These are phyloP conservation scores for Sebastes flavidus DNA, from an alignment of 2,797 vertebrate species.

Conservation along the genomic window DNA sequence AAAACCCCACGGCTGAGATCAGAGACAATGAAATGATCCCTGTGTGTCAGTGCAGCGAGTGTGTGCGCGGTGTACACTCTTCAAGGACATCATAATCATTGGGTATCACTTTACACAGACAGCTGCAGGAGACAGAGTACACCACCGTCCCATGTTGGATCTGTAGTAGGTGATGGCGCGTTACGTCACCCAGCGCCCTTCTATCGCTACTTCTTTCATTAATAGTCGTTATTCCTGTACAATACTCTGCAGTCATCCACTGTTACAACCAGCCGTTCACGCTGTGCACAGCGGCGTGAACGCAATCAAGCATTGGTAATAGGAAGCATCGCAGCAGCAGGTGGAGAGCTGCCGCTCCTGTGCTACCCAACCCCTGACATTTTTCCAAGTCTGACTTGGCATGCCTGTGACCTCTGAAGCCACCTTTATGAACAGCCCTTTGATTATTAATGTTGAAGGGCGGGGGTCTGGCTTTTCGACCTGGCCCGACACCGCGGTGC, in stretches of 20 bases:
- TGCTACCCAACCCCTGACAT: not conserved
- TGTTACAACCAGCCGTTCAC: not conserved
- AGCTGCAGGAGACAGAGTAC: constrained; percentile 63
- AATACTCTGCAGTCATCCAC: constrained; percentile 2
- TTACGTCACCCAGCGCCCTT: constrained; percentile 5
- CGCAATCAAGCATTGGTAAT: not conserved
- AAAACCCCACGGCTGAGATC: constrained; percentile 39
- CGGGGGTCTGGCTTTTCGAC: constrained; percentile 41
- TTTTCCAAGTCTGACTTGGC: constrained; percentile 29
- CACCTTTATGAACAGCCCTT: constrained; percentile 58
- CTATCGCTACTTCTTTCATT: not conserved
- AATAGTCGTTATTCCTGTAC: not conserved
- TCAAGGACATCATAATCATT: constrained; percentile 71
- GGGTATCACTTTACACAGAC: constrained; percentile 72
- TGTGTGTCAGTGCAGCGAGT: constrained; percentile 3
- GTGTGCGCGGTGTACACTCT: not conserved
- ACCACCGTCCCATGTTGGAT: constrained; percentile 26
- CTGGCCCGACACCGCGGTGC: constrained; percentile 4
- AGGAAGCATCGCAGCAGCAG: constrained; percentile 44
- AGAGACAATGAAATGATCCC: constrained; percentile 53
- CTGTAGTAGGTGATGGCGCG: not conserved
- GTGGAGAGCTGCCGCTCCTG: constrained; percentile 26
- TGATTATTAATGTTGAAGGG: constrained; percentile 72
- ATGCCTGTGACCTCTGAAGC: constrained; percentile 57
- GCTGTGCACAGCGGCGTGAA: not conserved